Evolutionary conservation across 2,113 vertebrate genomes (phyloP).

Genomic region (Sinocyclocheilus anophthalmus): DNA sequence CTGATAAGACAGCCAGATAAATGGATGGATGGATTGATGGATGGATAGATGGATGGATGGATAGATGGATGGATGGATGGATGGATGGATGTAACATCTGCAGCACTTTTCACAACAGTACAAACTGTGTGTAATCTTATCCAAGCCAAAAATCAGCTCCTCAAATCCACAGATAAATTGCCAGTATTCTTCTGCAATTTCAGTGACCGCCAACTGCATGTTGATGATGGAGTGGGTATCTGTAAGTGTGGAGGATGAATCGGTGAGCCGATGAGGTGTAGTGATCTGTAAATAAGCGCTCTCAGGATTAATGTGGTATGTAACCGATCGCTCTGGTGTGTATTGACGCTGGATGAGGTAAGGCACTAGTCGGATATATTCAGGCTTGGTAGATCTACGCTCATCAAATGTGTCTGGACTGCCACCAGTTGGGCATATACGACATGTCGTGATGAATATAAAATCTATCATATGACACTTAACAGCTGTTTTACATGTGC

Average conservation of each 20-base stretch:
- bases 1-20: too few species aligned
- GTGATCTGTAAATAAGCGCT: slow-evolving; percentile 51
- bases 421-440: neutral
- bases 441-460: neutral
- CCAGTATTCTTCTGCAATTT: too few species aligned
- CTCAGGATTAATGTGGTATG: slow-evolving; percentile 48
- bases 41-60: too few species aligned
- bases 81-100: too few species aligned
- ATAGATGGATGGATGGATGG: too few species aligned
- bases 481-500: slow-evolving; percentile 20
- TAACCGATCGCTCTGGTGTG: slow-evolving; percentile 45
- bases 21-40: too few species aligned
- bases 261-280: neutral
- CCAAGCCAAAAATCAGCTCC: too few species aligned
- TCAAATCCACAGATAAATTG: too few species aligned
- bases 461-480: slow-evolving; percentile 12
- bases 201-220: neutral
- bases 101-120: too few species aligned
- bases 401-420: neutral
- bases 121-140: too few species aligned
- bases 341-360: slow-evolving; percentile 42
- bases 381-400: neutral
- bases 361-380: neutral
- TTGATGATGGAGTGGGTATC: neutral
- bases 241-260: neutral